These are phyloP conservation scores for Labia minor DNA, from an alignment of 2,888 invertebrate genomes.

Conservation along the genomic window DNA sequence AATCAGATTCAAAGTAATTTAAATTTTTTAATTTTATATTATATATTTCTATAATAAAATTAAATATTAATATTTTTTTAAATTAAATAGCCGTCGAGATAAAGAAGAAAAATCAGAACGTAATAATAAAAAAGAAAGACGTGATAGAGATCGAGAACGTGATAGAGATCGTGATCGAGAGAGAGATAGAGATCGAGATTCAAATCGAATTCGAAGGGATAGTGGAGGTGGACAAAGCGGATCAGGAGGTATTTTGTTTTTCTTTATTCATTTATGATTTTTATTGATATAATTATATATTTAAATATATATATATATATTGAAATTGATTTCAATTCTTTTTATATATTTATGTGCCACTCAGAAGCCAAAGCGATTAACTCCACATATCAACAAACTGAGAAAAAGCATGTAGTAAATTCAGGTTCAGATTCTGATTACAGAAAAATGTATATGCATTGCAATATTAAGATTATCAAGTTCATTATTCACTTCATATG, in stretches of 20 bases:
- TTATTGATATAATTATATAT: not conserved
- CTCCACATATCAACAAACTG: too few relatives aligned
- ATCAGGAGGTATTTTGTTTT: not conserved
- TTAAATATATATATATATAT: too few relatives aligned
- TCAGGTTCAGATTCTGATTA: too few relatives aligned
- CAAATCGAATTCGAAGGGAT: constrained; percentile 28
- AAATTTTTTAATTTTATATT: not conserved
- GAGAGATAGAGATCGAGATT: constrained; percentile 42
- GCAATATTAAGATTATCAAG: too few relatives aligned
- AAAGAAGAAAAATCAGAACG: constrained; percentile 29
- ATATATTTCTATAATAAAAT: not conserved
- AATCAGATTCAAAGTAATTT: constrained; percentile 22
- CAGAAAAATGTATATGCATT: too few relatives aligned
- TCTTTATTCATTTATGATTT: not conserved
- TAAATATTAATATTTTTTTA: not conserved
- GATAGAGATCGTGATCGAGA: constrained; percentile 45
- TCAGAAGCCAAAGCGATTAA: too few relatives aligned
- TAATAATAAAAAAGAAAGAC: constrained; percentile 27
- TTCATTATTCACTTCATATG: too few relatives aligned
- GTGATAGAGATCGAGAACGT: constrained; percentile 32
- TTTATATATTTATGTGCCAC: too few relatives aligned
- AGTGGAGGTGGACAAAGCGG: constrained; percentile 19
- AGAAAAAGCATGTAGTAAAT: too few relatives aligned
- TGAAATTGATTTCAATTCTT: too few relatives aligned
- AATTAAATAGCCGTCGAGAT: constrained; percentile 20